A percentile compares a stretch with the other conserved stretches of the same genome.
Evolutionary conservation across 92 coral and sea anemone genomes (phyloP).

Genomic region (Montipora capitata): DNA sequence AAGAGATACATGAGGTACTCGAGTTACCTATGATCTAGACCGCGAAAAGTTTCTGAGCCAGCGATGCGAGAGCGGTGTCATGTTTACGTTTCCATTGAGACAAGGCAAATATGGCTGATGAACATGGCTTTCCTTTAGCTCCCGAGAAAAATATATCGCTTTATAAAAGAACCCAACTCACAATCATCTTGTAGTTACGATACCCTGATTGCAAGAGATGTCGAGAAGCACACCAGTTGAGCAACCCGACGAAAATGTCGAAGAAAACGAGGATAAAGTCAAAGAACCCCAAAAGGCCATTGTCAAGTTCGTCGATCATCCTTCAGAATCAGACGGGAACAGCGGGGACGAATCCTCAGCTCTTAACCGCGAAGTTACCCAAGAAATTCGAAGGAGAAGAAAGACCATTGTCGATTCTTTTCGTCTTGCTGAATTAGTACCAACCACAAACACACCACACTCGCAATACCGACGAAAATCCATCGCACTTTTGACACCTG

Average conservation of each 20-base stretch:
- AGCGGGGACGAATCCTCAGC: slow-evolving; percentile 60
- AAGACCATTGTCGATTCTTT: slow-evolving; percentile 95
- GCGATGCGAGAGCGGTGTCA: slow-evolving; percentile 8
- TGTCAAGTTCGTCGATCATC: slow-evolving; percentile 12
- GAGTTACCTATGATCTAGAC: neutral
- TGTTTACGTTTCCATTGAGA: slow-evolving; percentile 47
- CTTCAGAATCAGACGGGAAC: slow-evolving; percentile 65
- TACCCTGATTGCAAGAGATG: neutral
- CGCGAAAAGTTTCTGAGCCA: slow-evolving; percentile 30
- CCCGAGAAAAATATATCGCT: too few relatives aligned
- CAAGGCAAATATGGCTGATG: slow-evolving; percentile 47
- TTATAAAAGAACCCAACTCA: too few relatives aligned
- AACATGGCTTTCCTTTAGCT: too few relatives aligned
- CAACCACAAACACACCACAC: slow-evolving; percentile 85
- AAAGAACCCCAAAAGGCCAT: slow-evolving; percentile 7
- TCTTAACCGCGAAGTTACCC: slow-evolving; percentile 75
- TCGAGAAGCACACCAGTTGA: too few relatives aligned
- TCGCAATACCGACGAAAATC: slow-evolving; percentile 90
- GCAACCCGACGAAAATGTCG: slow-evolving; percentile 14
- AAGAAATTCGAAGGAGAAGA: slow-evolving; percentile 82
- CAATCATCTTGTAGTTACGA: neutral
- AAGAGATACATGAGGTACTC: too few relatives aligned
- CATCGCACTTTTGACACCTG: slow-evolving; percentile 77
- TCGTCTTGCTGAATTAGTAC: slow-evolving; percentile 92
- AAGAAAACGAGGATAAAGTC: neutral